Base-by-base conservation (phyloP, 2,888 invertebrate species). In the Clepsis dumicolana region DNA sequence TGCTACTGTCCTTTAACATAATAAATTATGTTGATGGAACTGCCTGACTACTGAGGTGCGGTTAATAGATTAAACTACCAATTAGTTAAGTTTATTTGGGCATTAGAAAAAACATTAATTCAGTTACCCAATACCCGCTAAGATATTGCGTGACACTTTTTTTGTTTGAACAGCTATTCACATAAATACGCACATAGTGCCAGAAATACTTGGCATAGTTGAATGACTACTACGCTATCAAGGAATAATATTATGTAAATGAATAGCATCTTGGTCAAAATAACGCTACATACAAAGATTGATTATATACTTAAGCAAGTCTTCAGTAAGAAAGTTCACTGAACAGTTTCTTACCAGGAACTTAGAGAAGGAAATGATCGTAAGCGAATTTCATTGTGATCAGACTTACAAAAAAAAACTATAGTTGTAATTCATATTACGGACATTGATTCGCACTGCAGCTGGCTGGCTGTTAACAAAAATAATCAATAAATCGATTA, bases 31-130 rank as follows among this genome's bases (percentile, higher is more conserved):
- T 24, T 41, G 56, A 56, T 56, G 56, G 59, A 56, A 25, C 27
- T 4, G 32, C 53, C 16, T 38, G 24, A 54, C 25, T 14, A 52
- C 52, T 38, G 12, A 62, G 63, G 66, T 53, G 70, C 57, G 70
- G 65, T 70, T 59, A 52, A 62, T 57, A 68, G 24, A 56, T 25
- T 32, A 63, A 27, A 21, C 56, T 62, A 24, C 52, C 64, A 68
- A 68, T 68, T 59, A 68, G 64, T 41, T 68, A 68, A 68, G 63
- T 68, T 68, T 59, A 64, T 68, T 68, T 68, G 63, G 67, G 32
- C 56, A 50, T 48, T 48, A 18, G 35, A 50, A 50, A 38, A 48
- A 18, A 67, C n/a, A 25, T 21, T 10, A 16, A 29, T 12, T 8
- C 8, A 16, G 25, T 32, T 54, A 32, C 7, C 32, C 7, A 48